Conservation (phyloP, 1,140 invertebrate species). For the Drosophila kurseongensis region DNA sequence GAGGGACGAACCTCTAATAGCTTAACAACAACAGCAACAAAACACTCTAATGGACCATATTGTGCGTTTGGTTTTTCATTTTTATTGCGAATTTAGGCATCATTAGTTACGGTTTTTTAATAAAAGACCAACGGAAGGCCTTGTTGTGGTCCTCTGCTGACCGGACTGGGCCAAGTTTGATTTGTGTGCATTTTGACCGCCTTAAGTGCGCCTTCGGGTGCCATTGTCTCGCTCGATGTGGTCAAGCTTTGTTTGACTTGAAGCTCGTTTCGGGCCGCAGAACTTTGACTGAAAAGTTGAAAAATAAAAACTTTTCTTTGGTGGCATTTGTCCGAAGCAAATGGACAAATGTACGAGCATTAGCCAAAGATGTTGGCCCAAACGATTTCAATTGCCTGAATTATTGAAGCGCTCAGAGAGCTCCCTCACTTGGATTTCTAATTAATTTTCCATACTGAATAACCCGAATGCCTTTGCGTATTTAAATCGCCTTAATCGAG, state of each 20-base stretch:
- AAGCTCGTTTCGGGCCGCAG: conserved; percentile 32
- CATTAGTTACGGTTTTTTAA: conserved; percentile 83
- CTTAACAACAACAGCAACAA: conserved; percentile 49
- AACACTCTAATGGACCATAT: conserved; percentile 78
- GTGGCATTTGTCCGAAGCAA: conserved; percentile 48
- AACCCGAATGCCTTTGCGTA: conserved; percentile 24
- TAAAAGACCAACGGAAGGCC: conserved; percentile 67
- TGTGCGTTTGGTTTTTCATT: conserved; percentile 73
- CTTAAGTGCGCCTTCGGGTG: conserved; percentile 77
- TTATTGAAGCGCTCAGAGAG: neutral
- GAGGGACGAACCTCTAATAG: conserved; percentile 62
- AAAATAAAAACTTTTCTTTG: conserved; percentile 58
- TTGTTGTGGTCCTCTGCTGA: conserved; percentile 1
- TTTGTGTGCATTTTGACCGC: conserved; percentile 68
- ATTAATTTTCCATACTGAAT: conserved; percentile 44
- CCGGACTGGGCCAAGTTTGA: conserved; percentile 61
- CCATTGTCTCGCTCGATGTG: conserved; percentile 70
- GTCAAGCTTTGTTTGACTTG: conserved; percentile 73
- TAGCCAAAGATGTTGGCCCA: conserved; percentile 49
- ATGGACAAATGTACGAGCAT: conserved; percentile 68
- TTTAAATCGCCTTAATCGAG: conserved; percentile 21
- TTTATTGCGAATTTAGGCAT: conserved; percentile 83
- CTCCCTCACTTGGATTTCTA: conserved; percentile 12
- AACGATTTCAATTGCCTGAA: conserved; percentile 21
- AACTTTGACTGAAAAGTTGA: conserved; percentile 51